Percentiles rank a stretch among this genome's conserved stretches.
Evolutionary conservation across 2,797 vertebrate species (phyloP).

Genomic region (Botia kubotai): DNA sequence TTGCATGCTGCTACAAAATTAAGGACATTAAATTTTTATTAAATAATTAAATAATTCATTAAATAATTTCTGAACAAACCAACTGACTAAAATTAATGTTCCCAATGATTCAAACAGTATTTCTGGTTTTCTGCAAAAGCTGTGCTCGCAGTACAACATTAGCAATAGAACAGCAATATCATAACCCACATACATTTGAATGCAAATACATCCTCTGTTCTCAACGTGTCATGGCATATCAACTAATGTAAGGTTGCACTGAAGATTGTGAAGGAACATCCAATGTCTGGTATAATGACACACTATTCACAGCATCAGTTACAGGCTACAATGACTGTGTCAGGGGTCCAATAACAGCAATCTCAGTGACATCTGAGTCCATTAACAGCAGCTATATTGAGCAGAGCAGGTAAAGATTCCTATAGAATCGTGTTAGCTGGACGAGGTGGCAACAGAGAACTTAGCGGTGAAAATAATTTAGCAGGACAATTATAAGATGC

Average conservation of each 20-base stretch:
- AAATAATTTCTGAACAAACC: no score
- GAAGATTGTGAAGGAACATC: slow-evolving; percentile 11
- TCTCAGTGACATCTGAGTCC: neutral
- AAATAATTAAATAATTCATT: no score
- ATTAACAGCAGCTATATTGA: slow-evolving; percentile 15
- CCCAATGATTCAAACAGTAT: no score
- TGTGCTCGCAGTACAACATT: no score
- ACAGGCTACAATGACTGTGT: slow-evolving; percentile 19
- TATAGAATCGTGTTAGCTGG: neutral
- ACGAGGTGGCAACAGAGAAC: neutral
- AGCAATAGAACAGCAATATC: neutral
- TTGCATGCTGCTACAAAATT: no score
- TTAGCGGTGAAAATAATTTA: no score
- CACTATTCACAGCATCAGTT: neutral
- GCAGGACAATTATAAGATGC: no score
- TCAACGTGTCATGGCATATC: neutral
- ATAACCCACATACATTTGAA: neutral
- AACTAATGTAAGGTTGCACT: neutral
- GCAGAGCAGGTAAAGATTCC: neutral
- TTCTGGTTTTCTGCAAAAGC: no score
- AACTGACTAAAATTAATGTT: no score
- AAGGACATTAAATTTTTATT: no score
- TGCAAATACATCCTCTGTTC: neutral
- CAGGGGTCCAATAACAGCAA: slow-evolving; percentile 26
- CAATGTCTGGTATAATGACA: slow-evolving; percentile 13